phyloP scores from a whole-genome alignment of 35 echinoderm and acorn worm genomes.

The Stichopus chloronotus region DNA sequence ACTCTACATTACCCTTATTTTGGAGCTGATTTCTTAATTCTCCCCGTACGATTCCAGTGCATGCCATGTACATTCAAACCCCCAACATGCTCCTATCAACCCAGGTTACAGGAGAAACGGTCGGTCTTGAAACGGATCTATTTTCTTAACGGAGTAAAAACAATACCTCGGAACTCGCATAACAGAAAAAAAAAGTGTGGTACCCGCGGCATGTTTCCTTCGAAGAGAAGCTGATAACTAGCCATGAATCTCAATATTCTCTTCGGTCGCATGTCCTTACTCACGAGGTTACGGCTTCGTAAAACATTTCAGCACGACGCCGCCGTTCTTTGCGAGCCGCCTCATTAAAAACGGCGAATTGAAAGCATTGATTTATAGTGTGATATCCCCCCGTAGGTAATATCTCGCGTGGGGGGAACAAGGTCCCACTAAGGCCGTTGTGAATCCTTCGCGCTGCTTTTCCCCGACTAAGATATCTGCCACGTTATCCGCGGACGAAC shows the following conservation, averaged over 20 bases:
- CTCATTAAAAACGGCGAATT: constrained; percentile 43
- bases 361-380: constrained; percentile 47
- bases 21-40: too few relatives aligned
- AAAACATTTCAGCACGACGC: constrained; percentile 44
- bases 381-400: constrained; percentile 39
- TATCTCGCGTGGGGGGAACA: constrained; percentile 38
- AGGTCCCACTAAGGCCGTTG: constrained; percentile 30
- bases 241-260: not conserved
- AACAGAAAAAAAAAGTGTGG: too few relatives aligned
- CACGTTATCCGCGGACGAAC: constrained; percentile 25
- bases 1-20: too few relatives aligned
- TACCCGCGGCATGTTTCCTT: not conserved
- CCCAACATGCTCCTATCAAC: too few relatives aligned
- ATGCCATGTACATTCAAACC: too few relatives aligned
- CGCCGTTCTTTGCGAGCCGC: constrained; percentile 52
- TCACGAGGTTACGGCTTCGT: constrained; percentile 26
- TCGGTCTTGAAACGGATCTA: too few relatives aligned
- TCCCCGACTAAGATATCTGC: not conserved
- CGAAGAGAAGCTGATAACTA: not conserved
- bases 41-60: too few relatives aligned
- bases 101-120: too few relatives aligned
- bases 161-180: too few relatives aligned
- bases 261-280: constrained; percentile 8
- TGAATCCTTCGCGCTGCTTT: constrained; percentile 6
- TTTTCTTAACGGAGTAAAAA: too few relatives aligned